A percentile compares a stretch with the other conserved stretches of the same genome.
phyloP scores from a whole-genome alignment of 1,140 invertebrate genomes.

The Tribolium madens region DNA sequence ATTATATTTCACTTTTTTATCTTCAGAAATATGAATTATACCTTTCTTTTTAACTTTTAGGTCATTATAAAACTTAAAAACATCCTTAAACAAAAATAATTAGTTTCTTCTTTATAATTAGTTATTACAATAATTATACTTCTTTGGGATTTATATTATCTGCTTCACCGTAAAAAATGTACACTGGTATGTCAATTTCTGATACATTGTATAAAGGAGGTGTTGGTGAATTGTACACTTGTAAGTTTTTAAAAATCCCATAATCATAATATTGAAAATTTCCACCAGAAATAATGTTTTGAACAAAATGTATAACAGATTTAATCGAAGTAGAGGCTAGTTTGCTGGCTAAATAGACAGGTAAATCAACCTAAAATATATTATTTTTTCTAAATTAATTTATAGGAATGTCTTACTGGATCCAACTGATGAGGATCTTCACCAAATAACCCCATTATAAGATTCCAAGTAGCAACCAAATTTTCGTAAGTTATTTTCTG shows the following conservation, averaged over 20 bases:
- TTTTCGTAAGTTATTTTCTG: background rate
- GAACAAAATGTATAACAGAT: constrained; percentile 77
- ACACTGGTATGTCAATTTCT: constrained; percentile 50
- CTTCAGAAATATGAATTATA: background rate
- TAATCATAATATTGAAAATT: constrained; percentile 54
- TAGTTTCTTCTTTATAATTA: background rate
- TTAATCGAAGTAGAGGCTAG: constrained; percentile 82
- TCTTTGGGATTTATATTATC: constrained; percentile 39
- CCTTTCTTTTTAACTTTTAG: background rate
- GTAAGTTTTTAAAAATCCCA: constrained; percentile 45
- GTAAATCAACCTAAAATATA: constrained; percentile 11
- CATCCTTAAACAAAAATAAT: constrained; percentile 7
- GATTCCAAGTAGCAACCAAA: background rate
- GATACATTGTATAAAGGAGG: constrained; percentile 52
- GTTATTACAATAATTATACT: background rate
- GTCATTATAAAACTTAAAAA: background rate
- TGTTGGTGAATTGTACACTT: constrained; percentile 41
- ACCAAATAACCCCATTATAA: background rate
- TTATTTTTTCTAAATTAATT: background rate
- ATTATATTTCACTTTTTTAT: background rate
- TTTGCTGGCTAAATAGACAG: constrained; percentile 66
- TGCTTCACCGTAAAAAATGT: constrained; percentile 49
- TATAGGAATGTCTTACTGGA: background rate
- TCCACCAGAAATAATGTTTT: constrained; percentile 67
- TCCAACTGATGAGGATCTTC: background rate